Base-by-base conservation (phyloP, 2,797 vertebrate genomes). In the Galaxias olidus region DNA sequence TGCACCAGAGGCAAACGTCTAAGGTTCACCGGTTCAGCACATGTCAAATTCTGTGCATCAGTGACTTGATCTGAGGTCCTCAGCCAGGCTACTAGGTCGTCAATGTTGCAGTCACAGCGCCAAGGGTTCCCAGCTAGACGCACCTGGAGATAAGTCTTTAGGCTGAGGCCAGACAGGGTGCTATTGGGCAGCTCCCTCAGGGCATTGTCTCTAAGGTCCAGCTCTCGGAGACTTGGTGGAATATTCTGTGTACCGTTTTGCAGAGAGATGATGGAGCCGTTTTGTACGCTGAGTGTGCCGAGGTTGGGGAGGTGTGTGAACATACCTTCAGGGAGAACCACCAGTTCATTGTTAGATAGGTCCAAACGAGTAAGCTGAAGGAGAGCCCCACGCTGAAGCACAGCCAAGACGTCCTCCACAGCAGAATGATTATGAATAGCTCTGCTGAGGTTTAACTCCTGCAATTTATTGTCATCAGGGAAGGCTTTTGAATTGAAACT, bases 121-220 rank as follows among this genome's bases (percentile, higher is more conserved):
- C 97, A 98, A 10, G 92, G 76, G 71, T 98, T 98, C 72, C 62
- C 90, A 10, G 84, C 78, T 62, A 98, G 85, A 49, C 61, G 68
- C 40, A 98, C 45, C 30, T 0, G 78, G 59, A 98, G 87, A 0
- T 47, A 73, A 0, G 90, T 78, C 57, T 93, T 88, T 48, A 80
- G 59, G 49, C 72, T 86, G 75, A 95, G 72, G 72, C 94, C 93
- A 0, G 61, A 58, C 67, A 94, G 63, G 1, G 90, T 92, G 77
- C 60, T 1, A 0, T 91, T 84, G 51, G 81, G 62, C 45, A 98
- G 87, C 42, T 82, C 45, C 9, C 88, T 89, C 76, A 98, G 78
- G 10, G 90, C 82, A 65, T 96, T 97, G 84, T 95, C 79, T 43
- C 96, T 92, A 65, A 98, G 88, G 87, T 97, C 91, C 61, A 99